Conservation (phyloP, 1,140 invertebrate species). For the Papilio machaon region DNA sequence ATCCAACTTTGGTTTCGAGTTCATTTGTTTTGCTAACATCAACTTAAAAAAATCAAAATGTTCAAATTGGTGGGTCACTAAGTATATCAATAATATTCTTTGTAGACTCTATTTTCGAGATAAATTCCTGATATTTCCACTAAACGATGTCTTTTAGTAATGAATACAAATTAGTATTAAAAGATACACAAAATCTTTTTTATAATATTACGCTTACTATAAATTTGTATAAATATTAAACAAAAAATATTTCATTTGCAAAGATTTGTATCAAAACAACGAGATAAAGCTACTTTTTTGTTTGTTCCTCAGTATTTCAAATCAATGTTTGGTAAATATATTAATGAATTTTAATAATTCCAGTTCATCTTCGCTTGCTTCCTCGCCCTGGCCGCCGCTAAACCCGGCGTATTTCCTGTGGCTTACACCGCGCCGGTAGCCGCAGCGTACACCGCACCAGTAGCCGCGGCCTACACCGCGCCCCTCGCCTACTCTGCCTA, state of each 20-base stretch:
- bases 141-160: too few relatives aligned
- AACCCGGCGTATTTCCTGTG: conserved; percentile 58
- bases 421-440: conserved; percentile 61
- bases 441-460: conserved; percentile 61
- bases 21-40: neutral
- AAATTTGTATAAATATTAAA: too few relatives aligned
- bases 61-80: conserved; percentile 34
- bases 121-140: too few relatives aligned
- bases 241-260: too few relatives aligned
- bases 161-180: too few relatives aligned
- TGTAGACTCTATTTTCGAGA: too few relatives aligned
- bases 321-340: too few relatives aligned
- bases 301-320: too few relatives aligned
- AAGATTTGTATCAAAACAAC: too few relatives aligned
- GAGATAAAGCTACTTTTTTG: too few relatives aligned
- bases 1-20: neutral
- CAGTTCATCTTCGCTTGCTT: conserved; percentile 78
- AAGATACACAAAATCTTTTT: too few relatives aligned
- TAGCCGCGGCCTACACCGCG: conserved; percentile 69
- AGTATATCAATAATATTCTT: neutral
- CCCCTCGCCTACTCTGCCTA: conserved; percentile 57
- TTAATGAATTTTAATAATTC: conserved; percentile 45
- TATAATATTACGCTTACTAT: too few relatives aligned
- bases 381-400: conserved; percentile 72
- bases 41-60: conserved; percentile 32